Base-by-base conservation (phyloP, 2,797 vertebrate genomes). In the Sorex maritimensis region DNA sequence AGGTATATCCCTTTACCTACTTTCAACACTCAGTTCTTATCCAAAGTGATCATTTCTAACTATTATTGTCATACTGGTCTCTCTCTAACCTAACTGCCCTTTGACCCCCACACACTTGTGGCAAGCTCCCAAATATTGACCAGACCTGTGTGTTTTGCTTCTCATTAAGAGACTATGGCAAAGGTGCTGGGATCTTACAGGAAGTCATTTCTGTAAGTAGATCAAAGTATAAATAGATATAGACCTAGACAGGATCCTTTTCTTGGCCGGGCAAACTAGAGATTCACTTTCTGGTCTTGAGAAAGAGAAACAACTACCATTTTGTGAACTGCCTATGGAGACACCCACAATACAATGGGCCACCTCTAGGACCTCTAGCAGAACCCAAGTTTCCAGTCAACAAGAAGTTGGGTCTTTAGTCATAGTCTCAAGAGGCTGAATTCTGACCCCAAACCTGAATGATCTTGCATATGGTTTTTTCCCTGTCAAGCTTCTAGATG, bases 151-250 rank as follows among this genome's bases (percentile, higher is more conserved):
- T 6, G 78, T 73, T 34, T 90, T 68, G 26, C 67, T 88, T 86
- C 77, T 91, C 80, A 72, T 12, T 58, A 88, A 61, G 1, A 81
- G 52, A 88, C 91, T 44, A 88, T 26, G 34, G 41, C 28, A 84
- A 91, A 83, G 49, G 63, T 67, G 24, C 86, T 73, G 30, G 30
- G 52, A 28, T 65, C 58, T 34, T 14, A 46, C 17, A n/a, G n/a
- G n/a, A 69, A 2, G 67, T 28, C 14, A 34, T 30, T 65, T 30
- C 41, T 68, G 5, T 55, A 55, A 46, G 88, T 67, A 69, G 41
- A 72, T 75, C 34, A 78, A 52, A n/a, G 52, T 12, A 63, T 14
- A 67, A 11, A 88, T 24, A 67, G 41, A 71, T 10, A 71, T 13
- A 81, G 19, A 15, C 17, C 13, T 21, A 15, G 7, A 38, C 67